Base-by-base conservation (phyloP, 2,888 invertebrate species). In the Zele albiditarsus region DNA sequence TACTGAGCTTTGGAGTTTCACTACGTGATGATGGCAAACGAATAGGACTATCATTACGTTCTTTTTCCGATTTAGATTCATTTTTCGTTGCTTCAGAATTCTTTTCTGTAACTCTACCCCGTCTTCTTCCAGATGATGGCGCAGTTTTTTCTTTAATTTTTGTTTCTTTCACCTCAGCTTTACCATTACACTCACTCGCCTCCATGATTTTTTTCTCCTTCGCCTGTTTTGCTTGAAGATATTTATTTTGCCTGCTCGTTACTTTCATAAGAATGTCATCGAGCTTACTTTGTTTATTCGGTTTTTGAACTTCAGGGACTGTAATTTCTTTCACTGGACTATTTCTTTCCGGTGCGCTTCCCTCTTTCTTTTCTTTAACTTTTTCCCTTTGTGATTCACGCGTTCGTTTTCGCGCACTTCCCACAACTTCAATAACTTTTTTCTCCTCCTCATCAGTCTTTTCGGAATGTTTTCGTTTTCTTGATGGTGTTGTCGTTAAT, bases 401-500 rank as follows among this genome's bases (percentile, higher is more conserved):
- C 58, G 71, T 67, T 3, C 75, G 53, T 49, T 75, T 75, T n/a
- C 75, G 20, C n/a, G 60, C 73, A 73, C 73, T 78, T 66, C 63
- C 78, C 63, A 67, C 38, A 20, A 20, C 25, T 23, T 60, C 69
- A 23, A 25, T 23, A n/a, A n/a, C 23, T 60, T 71, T 68, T 27
- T 75, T 53, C 4, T 71, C 62, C 28, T 88, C 86, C 27, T 87
- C 88, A 33, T 84, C 87, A 83, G 84, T 84, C 84, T 85, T 88
- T 80, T 89, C 89, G 85, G 89, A 89, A 88, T 88, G 88, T 87
- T 88, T 89, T 70, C 89, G 89, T 85, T 89, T 89, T 72, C 88
- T 83, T 25, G 80, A 75, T 27, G 82, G 75, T 49, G 84, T 82
- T 1, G 82, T 80, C 3, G 76, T 71, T 0, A 78, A 58, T n/a